phyloP scores from a whole-genome alignment of 2,888 invertebrate genomes.

The Adelphocoris suturalis region DNA sequence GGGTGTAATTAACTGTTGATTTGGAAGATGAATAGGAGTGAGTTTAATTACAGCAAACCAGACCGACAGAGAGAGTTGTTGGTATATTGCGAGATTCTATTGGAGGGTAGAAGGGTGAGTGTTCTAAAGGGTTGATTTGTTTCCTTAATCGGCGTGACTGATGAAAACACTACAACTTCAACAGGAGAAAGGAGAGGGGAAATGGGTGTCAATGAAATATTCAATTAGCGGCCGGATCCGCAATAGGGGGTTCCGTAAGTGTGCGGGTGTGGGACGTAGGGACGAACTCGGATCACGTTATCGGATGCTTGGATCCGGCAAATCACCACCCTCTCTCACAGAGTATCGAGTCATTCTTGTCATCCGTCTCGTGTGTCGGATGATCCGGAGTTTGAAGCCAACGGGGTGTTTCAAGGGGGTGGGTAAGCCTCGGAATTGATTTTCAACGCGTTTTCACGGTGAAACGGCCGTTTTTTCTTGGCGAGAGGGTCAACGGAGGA shows the following conservation, averaged over 20 bases:
- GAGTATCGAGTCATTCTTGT: background rate
- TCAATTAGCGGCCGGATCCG: background rate
- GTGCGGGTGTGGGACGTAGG: background rate
- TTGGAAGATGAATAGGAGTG: too few species aligned
- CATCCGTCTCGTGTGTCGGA: background rate
- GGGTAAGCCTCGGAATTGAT: background rate
- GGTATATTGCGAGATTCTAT: too few species aligned
- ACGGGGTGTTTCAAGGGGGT: too few species aligned
- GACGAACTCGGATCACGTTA: background rate
- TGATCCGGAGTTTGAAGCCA: background rate
- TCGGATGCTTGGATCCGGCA: background rate
- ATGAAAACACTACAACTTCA: slow-evolving; percentile 43
- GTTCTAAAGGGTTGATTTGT: background rate
- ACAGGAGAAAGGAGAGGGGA: background rate
- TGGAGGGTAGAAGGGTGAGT: background rate
- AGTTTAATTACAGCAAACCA: too few species aligned
- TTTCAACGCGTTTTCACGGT: background rate
- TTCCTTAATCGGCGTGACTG: slow-evolving; percentile 50
- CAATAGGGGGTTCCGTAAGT: background rate
- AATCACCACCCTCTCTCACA: background rate
- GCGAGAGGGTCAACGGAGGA: background rate
- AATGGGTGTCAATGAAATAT: slow-evolving; percentile 6
- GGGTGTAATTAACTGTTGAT: too few species aligned
- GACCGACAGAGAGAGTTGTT: too few species aligned
- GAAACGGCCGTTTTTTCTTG: background rate